phyloP scores from a whole-genome alignment of 2,113 vertebrate genomes.

The Vulpes ferrilata region DNA sequence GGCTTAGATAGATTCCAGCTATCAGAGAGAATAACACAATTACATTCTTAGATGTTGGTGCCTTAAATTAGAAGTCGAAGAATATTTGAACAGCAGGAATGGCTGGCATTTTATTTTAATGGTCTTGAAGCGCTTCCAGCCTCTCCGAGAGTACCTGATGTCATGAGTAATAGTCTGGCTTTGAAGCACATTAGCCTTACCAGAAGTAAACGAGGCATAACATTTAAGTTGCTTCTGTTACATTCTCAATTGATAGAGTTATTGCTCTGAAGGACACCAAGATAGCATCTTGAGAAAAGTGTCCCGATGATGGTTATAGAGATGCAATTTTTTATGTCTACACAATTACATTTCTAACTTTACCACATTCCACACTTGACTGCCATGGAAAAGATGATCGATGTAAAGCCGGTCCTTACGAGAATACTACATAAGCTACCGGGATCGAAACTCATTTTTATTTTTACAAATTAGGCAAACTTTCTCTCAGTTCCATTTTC shows the following conservation, averaged over 20 bases:
- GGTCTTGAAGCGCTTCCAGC: slow-evolving; percentile 81
- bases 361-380: slow-evolving; percentile 83
- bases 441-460: slow-evolving; percentile 85
- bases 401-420: slow-evolving; percentile 81
- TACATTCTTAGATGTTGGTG: slow-evolving; percentile 73
- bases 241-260: slow-evolving; percentile 82
- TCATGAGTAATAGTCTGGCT: slow-evolving; percentile 75
- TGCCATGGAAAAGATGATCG: slow-evolving; percentile 81
- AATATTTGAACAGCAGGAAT: slow-evolving; percentile 82
- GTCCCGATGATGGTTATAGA: slow-evolving; percentile 76
- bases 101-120: slow-evolving; percentile 86
- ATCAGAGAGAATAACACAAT: slow-evolving; percentile 82
- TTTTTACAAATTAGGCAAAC: slow-evolving; percentile 85
- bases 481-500: slow-evolving; percentile 80
- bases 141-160: slow-evolving; percentile 77
- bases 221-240: slow-evolving; percentile 82
- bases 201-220: slow-evolving; percentile 84
- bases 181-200: slow-evolving; percentile 81
- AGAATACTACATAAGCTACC: slow-evolving; percentile 81
- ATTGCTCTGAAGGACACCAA: slow-evolving; percentile 84
- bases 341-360: slow-evolving; percentile 85
- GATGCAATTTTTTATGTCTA: slow-evolving; percentile 85
- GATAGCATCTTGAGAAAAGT: slow-evolving; percentile 83
- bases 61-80: slow-evolving; percentile 83
- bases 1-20: slow-evolving; percentile 76